A percentile compares a stretch with the other conserved stretches of the same genome.
Evolutionary conservation across 2,113 vertebrate genomes (phyloP).

Genomic region (Diadophis punctatus): DNA sequence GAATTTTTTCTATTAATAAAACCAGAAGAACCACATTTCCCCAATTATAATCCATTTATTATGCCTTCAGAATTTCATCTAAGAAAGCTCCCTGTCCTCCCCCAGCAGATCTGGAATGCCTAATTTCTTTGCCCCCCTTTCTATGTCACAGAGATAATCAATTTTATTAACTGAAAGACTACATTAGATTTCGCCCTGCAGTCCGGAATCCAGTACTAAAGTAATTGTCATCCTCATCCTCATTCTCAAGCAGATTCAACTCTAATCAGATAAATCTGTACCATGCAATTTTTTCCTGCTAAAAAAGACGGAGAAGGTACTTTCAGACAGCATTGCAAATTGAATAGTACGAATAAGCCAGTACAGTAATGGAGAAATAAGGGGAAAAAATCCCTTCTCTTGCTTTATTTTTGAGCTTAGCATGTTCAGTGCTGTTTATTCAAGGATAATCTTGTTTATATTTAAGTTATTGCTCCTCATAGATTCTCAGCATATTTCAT

Average conservation of each 20-base stretch:
- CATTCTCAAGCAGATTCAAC: neutral
- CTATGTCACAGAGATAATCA: neutral
- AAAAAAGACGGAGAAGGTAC: conserved; percentile 1
- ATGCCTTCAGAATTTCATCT: neutral
- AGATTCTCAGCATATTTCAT: conserved; percentile 68
- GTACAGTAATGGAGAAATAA: conserved; percentile 46
- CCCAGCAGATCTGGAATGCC: neutral
- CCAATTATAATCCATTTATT: neutral
- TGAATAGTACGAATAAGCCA: conserved; percentile 48
- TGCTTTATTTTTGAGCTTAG: conserved; percentile 48
- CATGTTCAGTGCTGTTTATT: conserved; percentile 51
- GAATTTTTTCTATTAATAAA: neutral
- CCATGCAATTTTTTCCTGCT: neutral
- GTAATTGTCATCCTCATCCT: neutral
- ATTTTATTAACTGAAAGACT: neutral
- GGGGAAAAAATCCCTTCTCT: conserved; percentile 47
- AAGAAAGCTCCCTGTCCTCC: neutral
- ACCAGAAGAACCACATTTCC: neutral
- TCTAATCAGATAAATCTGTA: neutral
- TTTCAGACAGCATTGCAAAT: conserved; percentile 40
- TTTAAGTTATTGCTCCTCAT: conserved; percentile 62
- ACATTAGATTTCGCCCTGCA: neutral
- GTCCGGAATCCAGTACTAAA: neutral
- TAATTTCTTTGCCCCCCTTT: neutral
- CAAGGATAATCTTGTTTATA: conserved; percentile 65